Evolutionary conservation across 2,113 vertebrate genomes (phyloP).

Genomic region (Nothobranchius furzeri): DNA sequence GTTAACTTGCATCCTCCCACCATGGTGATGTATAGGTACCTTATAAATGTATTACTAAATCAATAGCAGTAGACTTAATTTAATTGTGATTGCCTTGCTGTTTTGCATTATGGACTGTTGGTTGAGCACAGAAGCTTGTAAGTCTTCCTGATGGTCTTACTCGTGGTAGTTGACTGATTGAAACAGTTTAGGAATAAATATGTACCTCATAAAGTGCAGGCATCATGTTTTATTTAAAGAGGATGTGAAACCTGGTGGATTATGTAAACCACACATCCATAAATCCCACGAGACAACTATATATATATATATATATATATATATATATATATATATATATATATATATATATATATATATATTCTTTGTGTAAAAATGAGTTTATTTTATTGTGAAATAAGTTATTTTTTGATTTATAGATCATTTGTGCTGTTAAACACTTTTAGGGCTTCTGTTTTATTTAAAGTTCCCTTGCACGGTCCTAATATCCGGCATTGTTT

Average conservation of each 20-base stretch:
- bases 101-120: constrained; percentile 13
- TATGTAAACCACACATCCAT: constrained; percentile 13
- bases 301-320: no score
- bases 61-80: constrained; percentile 57
- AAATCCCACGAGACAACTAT: background rate
- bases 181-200: constrained; percentile 23
- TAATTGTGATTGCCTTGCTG: constrained; percentile 38
- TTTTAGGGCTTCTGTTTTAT: no score
- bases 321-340: no score
- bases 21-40: constrained; percentile 54
- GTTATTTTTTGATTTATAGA: no score
- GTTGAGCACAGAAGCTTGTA: constrained; percentile 6
- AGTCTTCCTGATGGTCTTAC: constrained; percentile 2
- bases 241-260: constrained; percentile 38
- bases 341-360: no score
- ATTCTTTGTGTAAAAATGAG: no score
- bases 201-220: constrained; percentile 30
- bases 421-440: no score
- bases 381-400: no score
- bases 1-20: constrained; percentile 40
- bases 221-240: constrained; percentile 34
- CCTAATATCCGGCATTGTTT: no score
- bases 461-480: no score
- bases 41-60: constrained; percentile 59
- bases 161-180: background rate